Base-by-base conservation (phyloP, 2,888 invertebrate genomes). In the Mechanitis mazaeus region DNA sequence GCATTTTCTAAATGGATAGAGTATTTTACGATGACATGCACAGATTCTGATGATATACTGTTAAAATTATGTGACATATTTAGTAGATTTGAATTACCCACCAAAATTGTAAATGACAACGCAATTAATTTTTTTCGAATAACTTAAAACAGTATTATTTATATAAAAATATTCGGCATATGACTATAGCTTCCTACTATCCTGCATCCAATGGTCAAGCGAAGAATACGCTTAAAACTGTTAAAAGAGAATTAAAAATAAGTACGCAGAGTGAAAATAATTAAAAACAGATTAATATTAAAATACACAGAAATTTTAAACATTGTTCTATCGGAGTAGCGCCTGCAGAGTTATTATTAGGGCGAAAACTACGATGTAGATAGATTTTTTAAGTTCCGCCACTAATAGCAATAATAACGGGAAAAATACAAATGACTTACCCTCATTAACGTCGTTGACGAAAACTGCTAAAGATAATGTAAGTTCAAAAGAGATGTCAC, bases 201-300 rank as follows among this genome's bases (percentile, higher is more conserved):
- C 69, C 67, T 2, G 64, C 62, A 1, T 64, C 64, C 6, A 69
- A 69, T 35, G 64, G 67, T 0, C 67, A 65, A 20, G 68, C 68
- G 0, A 68, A 68, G 45, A 68, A 65, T 56, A 58, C 53, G 2
- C 67, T 68, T 0, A 69, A 68, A 59, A 63, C 57, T 3, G 45
- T 70, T 38, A 70, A 70, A 57, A 66, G 54, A 45, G 65, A 58
- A 3, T n/a, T 70, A 20, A 68, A 68, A 59, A 42, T 45, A 9
- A 53, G 67, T 31, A 33, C 65, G 47, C n/a, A 28, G 7, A 50
- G 56, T 38, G 58, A 58, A 9, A 35, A 2, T 12, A 28, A 3
- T 54, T 47, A 20, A 35, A 50, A 50, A 12, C 58, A 7, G 61
- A 63, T 57, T 59, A 65, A 45, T 69, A 68, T 56, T 53, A 62